Conservation (phyloP, 2,888 invertebrate species). For the Girardia tigrina region DNA sequence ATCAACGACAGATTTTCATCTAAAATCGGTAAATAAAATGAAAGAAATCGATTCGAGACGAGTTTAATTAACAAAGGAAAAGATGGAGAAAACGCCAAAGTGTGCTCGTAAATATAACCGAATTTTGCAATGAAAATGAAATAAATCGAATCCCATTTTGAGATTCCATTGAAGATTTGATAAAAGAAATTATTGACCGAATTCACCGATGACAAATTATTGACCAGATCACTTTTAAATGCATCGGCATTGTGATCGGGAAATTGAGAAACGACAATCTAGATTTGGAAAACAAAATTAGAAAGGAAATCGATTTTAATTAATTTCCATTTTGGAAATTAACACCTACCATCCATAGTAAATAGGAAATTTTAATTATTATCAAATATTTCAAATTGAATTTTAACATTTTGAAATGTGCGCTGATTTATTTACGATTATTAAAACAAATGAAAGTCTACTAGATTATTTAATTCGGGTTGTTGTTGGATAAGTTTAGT, state of each 20-base stretch:
- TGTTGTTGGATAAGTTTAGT: too few relatives aligned
- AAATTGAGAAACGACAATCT: slow-evolving; percentile 37
- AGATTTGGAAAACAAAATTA: not conserved
- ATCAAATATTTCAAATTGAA: too few relatives aligned
- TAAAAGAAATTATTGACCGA: slow-evolving; percentile 43
- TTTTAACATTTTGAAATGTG: too few relatives aligned
- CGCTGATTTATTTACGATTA: too few relatives aligned
- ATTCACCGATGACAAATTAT: not conserved
- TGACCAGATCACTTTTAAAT: slow-evolving; percentile 40
- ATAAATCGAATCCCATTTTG: slow-evolving; percentile 88
- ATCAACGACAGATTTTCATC: slow-evolving; percentile 57
- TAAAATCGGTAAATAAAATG: slow-evolving; percentile 51
- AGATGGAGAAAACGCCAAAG: slow-evolving; percentile 80
- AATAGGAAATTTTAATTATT: too few relatives aligned
- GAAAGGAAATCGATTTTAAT: too few relatives aligned
- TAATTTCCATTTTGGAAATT: too few relatives aligned
- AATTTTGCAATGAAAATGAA: slow-evolving; percentile 78
- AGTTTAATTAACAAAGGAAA: slow-evolving; percentile 62
- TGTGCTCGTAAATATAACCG: slow-evolving; percentile 83
- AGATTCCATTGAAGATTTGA: slow-evolving; percentile 63
- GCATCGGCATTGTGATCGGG: slow-evolving; percentile 47
- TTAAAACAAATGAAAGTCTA: too few relatives aligned
- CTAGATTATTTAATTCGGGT: too few relatives aligned
- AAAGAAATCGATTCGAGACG: slow-evolving; percentile 41
- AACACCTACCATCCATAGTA: too few relatives aligned